Evolutionary conservation across 1,140 invertebrate species (phyloP).

Genomic region (Trichonephila clavipes): DNA sequence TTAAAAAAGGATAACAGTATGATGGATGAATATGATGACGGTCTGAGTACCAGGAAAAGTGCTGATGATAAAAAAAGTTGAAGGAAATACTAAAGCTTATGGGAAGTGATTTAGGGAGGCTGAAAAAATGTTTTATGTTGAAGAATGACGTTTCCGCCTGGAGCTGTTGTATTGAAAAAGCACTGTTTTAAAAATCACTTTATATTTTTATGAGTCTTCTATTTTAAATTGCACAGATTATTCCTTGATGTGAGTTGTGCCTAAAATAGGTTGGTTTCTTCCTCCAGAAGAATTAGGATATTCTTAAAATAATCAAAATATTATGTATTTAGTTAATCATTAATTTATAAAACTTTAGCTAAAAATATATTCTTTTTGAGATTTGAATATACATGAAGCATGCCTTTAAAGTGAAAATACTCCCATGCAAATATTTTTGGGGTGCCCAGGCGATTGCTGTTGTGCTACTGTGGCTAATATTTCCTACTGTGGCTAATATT

Average conservation of each 20-base stretch:
- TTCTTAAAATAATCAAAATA: no score
- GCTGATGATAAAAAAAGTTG: background rate
- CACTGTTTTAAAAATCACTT: conserved; percentile 30
- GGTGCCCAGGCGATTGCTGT: no score
- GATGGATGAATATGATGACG: conserved; percentile 56
- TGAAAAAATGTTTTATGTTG: background rate
- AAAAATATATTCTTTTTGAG: no score
- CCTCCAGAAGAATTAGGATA: background rate
- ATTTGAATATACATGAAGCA: no score
- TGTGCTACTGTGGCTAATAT: no score
- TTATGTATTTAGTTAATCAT: no score
- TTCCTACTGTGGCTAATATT: no score
- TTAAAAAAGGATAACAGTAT: conserved; percentile 65
- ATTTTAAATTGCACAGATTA: background rate
- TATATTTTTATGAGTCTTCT: background rate
- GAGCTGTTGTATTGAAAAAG: conserved; percentile 13
- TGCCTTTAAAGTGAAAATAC: no score
- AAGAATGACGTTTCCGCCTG: conserved; percentile 27
- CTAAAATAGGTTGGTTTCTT: background rate
- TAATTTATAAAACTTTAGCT: no score
- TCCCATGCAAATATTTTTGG: no score
- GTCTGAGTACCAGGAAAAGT: conserved; percentile 1
- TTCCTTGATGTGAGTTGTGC: background rate
- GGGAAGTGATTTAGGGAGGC: background rate
- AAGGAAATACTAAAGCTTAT: conserved; percentile 29